A percentile compares a stretch with the other conserved stretches of the same genome.
These are phyloP conservation scores for Gallinago solitaria DNA, from an alignment of 2,797 vertebrate genomes.

Conservation along the genomic window DNA sequence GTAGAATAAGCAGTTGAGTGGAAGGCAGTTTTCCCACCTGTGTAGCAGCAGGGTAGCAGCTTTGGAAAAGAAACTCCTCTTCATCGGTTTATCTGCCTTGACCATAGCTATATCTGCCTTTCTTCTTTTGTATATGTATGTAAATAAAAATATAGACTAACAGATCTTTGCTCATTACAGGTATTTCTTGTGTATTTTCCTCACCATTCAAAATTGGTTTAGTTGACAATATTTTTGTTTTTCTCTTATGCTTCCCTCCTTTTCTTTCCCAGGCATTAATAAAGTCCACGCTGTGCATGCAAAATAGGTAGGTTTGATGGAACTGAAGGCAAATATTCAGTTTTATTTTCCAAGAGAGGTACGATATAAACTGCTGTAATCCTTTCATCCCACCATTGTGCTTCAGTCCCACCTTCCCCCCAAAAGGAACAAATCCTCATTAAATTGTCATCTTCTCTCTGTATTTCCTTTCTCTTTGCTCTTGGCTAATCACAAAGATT, in stretches of 20 bases:
- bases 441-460: neutral
- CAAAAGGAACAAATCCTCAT: neutral
- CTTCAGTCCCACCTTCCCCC: neutral
- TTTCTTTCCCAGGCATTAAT: neutral
- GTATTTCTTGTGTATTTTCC: neutral
- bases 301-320: neutral
- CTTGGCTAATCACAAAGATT: neutral
- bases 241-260: neutral
- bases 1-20: neutral
- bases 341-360: neutral
- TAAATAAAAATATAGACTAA: neutral
- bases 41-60: neutral
- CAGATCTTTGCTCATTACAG: neutral
- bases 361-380: neutral
- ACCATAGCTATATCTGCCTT: neutral
- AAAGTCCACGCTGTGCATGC: neutral
- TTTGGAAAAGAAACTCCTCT: neutral
- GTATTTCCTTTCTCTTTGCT: neutral
- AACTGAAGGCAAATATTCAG: neutral
- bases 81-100: neutral
- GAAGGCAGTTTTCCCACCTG: neutral
- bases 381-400: neutral
- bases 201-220: neutral
- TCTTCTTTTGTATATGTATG: neutral
- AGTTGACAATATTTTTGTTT: neutral